Base-by-base conservation (phyloP, 2,113 vertebrate genomes). In the Lepidothrix coronata region DNA sequence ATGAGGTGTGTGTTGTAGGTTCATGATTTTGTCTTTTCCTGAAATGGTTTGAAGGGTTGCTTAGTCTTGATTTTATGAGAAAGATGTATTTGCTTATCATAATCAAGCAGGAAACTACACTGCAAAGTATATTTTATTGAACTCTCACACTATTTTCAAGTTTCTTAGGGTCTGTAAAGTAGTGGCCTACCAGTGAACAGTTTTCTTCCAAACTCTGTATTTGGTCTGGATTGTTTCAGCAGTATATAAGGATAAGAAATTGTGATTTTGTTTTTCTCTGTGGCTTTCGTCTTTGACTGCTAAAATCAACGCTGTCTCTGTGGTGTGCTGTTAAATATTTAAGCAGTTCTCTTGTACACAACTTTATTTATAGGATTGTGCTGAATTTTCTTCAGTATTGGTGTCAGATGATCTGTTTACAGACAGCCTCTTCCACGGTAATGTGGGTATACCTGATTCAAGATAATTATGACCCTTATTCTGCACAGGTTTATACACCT, bases 351-450 rank as follows among this genome's bases (percentile, higher is more conserved):
- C n/a, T 76, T 62, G n/a, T 57, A 57, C 25, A 41, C 49, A 57
- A 28, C 52, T 88, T 96, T 93, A 68, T 77, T 86, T 95, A 83
- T 84, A 94, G 79, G 57, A 41, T 89, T 91, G 49, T 81, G 52
- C 57, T 23, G 18, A 71, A 78, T 95, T 92, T 43, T 80, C 35
- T 84, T 80, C 28, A 68, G 14, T 74, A 39, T 62, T 23, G 3
- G 30, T 76, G n/a, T 88, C 66, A 77, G 72, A 55, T 88, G 31
- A 55, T 71, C n/a, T 93, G n/a, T 84, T 96, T 77, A 37, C 71
- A 81, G 48, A 67, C 22, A 67, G 8, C 27, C 22, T 67, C 23
- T 88, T 88, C 23, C 4, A 4, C 28, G 75, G 25, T 66, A 46
- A 37, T 74, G n/a, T 70, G 76, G 31, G 28, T 68, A 39, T 84